Base-by-base conservation (phyloP, 2,113 vertebrate species). In the Mormyrus lacerda region DNA sequence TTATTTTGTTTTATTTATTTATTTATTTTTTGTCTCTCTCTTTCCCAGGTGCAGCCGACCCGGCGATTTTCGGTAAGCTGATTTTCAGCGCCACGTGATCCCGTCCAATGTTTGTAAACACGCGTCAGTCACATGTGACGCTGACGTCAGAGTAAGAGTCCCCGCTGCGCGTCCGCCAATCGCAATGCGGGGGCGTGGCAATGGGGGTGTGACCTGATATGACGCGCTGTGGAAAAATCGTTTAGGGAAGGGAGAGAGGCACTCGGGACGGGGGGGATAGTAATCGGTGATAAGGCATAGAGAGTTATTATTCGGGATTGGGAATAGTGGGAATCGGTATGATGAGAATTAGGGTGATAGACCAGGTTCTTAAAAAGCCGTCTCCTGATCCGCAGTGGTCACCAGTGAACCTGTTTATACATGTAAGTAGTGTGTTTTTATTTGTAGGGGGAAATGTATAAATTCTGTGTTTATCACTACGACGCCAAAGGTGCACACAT, bases 91-190 rank as follows among this genome's bases (percentile, higher is more conserved):
- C 94, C 96, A 96, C 92, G 95, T 95, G 96, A 96, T 92, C 90
- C 91, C 91, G 35, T 48, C 42, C 92, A 95, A 95, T 96, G 96
- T 96, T 96, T 96, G 96, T 96, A 96, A 96, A 96, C 95, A 96
- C 94, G 96, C 96, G 96, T 96, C 95, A 93, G 89, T 92, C 94
- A 95, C 96, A 95, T 95, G 95, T 96, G 96, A 96, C 95, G 93
- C 85, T 87, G 92, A 92, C 84, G 92, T 92, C 89, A 94, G 93
- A 93, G 89, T 92, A 88, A 91, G 91, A 91, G 92, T 90, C 82
- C 88, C 82, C 88, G 45, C 65, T 42, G 87, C n/a, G 19, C 53
- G 3, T n/a, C 10, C 89, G 2, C 96, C 95, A 95, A 95, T 91
- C 94, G 91, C 90, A n/a, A 27, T 3, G 42, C 85, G 94, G 95